phyloP scores from a whole-genome alignment of 2,888 invertebrate genomes.

The Macrosiphum euphorbiae region DNA sequence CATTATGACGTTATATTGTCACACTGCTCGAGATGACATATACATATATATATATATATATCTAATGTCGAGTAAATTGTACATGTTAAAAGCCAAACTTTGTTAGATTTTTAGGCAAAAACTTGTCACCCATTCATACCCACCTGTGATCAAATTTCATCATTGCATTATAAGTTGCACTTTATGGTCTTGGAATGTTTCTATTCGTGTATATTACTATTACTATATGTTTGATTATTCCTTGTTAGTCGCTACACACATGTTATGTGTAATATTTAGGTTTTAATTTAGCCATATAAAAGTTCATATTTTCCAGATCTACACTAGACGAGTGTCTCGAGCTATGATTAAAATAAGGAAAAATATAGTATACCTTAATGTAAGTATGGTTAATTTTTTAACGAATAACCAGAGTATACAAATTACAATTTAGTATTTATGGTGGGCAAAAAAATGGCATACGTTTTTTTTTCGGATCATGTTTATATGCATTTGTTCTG shows the following conservation, averaged over 20 bases:
- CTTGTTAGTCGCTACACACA: background rate
- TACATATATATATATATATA: too few species aligned
- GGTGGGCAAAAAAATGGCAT: background rate
- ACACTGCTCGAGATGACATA: background rate
- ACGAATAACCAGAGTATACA: background rate
- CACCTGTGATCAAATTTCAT: conserved; percentile 1
- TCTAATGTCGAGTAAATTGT: background rate
- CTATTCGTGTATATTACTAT: background rate
- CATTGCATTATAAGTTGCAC: background rate
- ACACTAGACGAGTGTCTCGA: background rate
- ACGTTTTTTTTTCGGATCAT: background rate
- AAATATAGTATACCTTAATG: background rate
- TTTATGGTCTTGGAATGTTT: background rate
- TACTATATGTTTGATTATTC: background rate
- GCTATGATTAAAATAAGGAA: background rate
- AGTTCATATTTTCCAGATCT: background rate
- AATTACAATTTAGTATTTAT: background rate
- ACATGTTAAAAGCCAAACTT: background rate
- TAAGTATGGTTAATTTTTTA: background rate
- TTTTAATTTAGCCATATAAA: background rate
- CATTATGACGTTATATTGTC: background rate
- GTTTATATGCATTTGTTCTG: background rate
- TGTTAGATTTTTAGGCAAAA: background rate
- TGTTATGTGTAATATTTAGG: background rate
- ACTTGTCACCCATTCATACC: background rate